These are phyloP conservation scores for Torymus texanus DNA, from an alignment of 2,888 invertebrate genomes.

Conservation along the genomic window DNA sequence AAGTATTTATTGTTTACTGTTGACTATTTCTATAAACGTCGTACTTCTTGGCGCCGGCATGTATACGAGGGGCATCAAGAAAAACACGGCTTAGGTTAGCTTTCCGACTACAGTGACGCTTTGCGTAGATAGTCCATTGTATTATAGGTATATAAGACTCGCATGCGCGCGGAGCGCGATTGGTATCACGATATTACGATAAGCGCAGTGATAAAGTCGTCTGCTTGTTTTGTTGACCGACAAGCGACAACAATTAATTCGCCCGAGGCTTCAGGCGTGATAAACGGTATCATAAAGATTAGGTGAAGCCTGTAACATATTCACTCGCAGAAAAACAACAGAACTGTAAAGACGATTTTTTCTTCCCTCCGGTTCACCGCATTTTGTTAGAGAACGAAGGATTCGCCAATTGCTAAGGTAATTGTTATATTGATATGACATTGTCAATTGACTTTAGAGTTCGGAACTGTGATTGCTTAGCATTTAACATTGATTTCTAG, in stretches of 20 bases:
- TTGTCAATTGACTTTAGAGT: constrained; percentile 31
- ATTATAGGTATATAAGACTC: not conserved
- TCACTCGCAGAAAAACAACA: not conserved
- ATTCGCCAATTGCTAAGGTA: constrained; percentile 19
- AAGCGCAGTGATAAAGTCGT: constrained; percentile 34
- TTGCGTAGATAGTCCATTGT: not conserved
- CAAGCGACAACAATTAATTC: constrained; percentile 15
- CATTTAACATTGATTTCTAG: not conserved
- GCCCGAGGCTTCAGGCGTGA: not conserved
- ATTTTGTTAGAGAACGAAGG: not conserved
- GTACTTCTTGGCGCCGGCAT: constrained; percentile 1
- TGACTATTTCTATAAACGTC: not conserved
- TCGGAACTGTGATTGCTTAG: not conserved
- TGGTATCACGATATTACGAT: constrained; percentile 19
- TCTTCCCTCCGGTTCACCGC: not conserved
- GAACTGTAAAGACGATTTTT: constrained; percentile 11
- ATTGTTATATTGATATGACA: constrained; percentile 49
- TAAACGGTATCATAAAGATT: constrained; percentile 34
- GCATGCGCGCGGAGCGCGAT: not conserved
- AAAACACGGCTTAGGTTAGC: constrained; percentile 35
- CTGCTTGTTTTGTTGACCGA: constrained; percentile 43
- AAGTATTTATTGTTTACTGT: constrained; percentile 34
- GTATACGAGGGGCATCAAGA: not conserved
- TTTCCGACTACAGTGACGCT: not conserved
- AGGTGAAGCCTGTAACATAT: not conserved